phyloP scores from a whole-genome alignment of 2,113 vertebrate species.

The Cepphus grylle region DNA sequence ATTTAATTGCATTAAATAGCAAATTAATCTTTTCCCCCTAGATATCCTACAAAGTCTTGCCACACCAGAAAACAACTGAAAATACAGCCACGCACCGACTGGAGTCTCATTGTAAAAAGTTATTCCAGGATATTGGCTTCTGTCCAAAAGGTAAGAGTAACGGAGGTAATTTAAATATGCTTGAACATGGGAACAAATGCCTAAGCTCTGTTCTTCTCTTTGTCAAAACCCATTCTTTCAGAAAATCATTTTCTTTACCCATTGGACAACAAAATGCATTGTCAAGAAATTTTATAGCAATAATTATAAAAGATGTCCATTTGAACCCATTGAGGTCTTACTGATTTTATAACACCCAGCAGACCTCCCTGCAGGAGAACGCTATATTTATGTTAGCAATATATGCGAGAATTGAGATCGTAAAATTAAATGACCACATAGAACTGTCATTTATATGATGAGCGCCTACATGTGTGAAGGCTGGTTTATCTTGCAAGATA shows the following conservation, averaged over 20 bases:
- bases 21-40: slow-evolving; percentile 60
- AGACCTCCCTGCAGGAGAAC: slow-evolving; percentile 85
- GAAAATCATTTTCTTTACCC: slow-evolving; percentile 80
- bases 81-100: neutral
- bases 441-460: slow-evolving; percentile 87
- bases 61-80: slow-evolving; percentile 29
- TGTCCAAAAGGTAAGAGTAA: slow-evolving; percentile 61
- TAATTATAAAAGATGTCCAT: slow-evolving; percentile 93
- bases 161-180: slow-evolving; percentile 66
- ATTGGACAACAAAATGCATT: slow-evolving; percentile 79
- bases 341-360: slow-evolving; percentile 86
- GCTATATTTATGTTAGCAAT: slow-evolving; percentile 98
- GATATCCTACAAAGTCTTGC: slow-evolving; percentile 5
- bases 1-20: slow-evolving; percentile 66
- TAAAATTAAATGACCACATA: slow-evolving; percentile 97
- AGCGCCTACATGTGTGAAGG: slow-evolving; percentile 77
- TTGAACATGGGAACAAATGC: slow-evolving; percentile 57
- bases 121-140: slow-evolving; percentile 45
- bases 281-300: slow-evolving; percentile 88
- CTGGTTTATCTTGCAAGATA: slow-evolving; percentile 81
- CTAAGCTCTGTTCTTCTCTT: slow-evolving; percentile 59
- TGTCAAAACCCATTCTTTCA: slow-evolving; percentile 76
- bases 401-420: slow-evolving; percentile 95
- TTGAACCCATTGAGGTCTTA: slow-evolving; percentile 88
- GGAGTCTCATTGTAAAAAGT: slow-evolving; percentile 38